Evolutionary conservation across 2,797 vertebrate species (phyloP).

Genomic region (Sebastes alutus): DNA sequence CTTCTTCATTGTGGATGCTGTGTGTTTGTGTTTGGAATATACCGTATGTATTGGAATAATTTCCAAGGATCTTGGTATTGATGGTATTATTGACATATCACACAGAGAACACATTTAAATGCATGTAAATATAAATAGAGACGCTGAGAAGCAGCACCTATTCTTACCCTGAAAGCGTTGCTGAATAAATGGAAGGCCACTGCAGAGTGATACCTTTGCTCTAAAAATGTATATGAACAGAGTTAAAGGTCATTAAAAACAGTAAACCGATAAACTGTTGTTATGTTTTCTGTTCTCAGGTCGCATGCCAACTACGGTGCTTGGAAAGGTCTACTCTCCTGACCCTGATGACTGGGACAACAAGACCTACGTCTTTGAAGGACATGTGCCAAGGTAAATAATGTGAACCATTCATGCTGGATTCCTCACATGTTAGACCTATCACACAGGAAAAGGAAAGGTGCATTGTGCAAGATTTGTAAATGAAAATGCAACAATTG

Average conservation of each 20-base stretch:
- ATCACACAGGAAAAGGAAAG: background rate
- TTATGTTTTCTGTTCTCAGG: conserved; percentile 77
- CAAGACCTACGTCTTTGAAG: conserved; percentile 91
- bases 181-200: background rate
- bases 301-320: conserved; percentile 85
- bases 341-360: conserved; percentile 95
- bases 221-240: background rate
- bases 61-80: background rate
- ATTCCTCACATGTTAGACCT: background rate
- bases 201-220: background rate
- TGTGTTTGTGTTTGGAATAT: background rate
- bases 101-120: background rate
- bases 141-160: background rate
- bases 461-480: background rate
- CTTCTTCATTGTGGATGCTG: background rate
- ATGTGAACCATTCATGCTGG: background rate
- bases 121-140: background rate
- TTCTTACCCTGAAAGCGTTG: background rate
- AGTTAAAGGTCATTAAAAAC: background rate
- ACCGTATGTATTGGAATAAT: background rate
- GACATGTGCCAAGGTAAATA: conserved; percentile 87
- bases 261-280: background rate
- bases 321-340: conserved; percentile 90
- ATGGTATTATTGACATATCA: background rate
- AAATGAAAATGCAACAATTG: background rate